These are phyloP conservation scores for Phocoena phocoena DNA, from an alignment of 2,113 vertebrate species.

Conservation along the genomic window DNA sequence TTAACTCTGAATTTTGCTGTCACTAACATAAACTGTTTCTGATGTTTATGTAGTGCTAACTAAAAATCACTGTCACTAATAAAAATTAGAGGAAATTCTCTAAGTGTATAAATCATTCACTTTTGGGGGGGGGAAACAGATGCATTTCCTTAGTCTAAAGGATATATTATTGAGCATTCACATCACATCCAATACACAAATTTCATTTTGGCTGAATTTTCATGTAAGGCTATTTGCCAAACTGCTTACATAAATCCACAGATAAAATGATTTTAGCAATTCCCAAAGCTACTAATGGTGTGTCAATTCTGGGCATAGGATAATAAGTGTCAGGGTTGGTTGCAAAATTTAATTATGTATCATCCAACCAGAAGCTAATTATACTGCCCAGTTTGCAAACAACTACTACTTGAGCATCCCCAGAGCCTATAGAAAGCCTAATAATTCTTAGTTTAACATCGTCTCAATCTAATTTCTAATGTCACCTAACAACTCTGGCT, in stretches of 20 bases:
- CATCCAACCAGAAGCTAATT: conserved; percentile 41
- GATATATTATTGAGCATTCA: background rate
- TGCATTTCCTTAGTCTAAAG: background rate
- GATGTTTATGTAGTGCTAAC: background rate
- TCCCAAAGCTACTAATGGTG: conserved; percentile 31
- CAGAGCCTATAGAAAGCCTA: background rate
- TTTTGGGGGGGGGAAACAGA: background rate
- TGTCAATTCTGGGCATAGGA: conserved; percentile 4
- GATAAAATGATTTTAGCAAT: conserved; percentile 27
- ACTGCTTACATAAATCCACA: conserved; percentile 27
- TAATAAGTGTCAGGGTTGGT: conserved; percentile 23
- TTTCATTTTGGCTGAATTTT: background rate
- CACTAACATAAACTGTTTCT: background rate
- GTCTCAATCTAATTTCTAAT: background rate
- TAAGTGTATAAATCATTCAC: background rate
- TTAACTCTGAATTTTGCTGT: background rate
- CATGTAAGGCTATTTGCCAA: conserved; percentile 2
- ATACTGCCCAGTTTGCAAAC: background rate
- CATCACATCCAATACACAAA: background rate
- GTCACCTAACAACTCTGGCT: background rate
- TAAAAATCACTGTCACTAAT: background rate
- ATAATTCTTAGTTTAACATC: background rate
- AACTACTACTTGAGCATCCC: background rate
- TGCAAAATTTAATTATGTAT: conserved; percentile 28
- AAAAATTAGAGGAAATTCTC: background rate